phyloP scores from a whole-genome alignment of 1,140 invertebrate genomes.

The Ephestia elutella region DNA sequence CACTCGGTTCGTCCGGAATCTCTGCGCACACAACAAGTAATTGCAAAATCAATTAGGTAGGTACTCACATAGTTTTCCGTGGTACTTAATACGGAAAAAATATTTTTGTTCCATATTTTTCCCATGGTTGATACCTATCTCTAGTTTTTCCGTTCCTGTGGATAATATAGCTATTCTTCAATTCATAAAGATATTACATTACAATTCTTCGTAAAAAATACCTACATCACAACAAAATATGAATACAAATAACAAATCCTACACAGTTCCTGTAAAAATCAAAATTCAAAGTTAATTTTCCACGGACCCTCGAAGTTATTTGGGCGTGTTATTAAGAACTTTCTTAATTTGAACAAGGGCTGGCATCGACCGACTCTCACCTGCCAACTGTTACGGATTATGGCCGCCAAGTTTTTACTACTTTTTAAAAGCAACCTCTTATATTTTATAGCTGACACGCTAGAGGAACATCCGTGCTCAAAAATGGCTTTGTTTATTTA shows the following conservation, averaged over 20 bases:
- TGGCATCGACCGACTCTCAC: conserved; percentile 41
- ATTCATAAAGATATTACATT: no score
- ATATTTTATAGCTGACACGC: not conserved
- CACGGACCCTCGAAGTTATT: not conserved
- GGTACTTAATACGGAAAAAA: no score
- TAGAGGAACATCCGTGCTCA: not conserved
- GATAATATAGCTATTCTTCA: no score
- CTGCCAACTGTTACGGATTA: conserved; percentile 53
- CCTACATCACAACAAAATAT: no score
- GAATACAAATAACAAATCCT: not conserved
- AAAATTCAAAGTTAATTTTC: not conserved
- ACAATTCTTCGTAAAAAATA: no score
- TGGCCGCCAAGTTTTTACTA: conserved; percentile 50
- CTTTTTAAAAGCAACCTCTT: conserved; percentile 49
- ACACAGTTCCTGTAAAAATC: not conserved
- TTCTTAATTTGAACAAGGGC: conserved; percentile 37
- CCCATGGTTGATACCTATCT: no score
- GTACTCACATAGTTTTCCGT: no score
- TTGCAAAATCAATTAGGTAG: no score
- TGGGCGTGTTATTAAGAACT: conserved; percentile 21
- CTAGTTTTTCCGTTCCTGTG: no score
- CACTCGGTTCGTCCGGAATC: no score
- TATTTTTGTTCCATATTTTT: no score
- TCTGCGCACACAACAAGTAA: no score
- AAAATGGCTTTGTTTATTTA: conserved; percentile 8